A percentile compares a stretch with the other conserved stretches of the same genome.
Evolutionary conservation across 2,888 invertebrate species (phyloP).

Genomic region (Hirtodrosophila histrioides): DNA sequence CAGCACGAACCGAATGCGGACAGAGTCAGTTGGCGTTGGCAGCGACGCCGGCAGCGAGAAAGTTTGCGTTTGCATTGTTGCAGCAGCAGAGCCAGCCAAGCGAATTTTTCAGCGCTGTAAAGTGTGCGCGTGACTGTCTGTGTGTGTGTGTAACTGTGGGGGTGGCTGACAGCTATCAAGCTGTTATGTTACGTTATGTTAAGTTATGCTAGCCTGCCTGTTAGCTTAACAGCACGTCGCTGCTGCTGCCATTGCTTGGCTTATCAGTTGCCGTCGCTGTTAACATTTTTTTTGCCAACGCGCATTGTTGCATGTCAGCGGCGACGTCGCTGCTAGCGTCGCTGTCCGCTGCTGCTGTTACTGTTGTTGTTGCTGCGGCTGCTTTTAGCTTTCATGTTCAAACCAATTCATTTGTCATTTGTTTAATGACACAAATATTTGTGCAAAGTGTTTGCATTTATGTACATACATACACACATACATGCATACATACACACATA

Average conservation of each 20-base stretch:
- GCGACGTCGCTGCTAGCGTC: constrained; percentile 28
- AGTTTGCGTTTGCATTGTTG: constrained; percentile 79
- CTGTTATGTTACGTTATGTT: constrained; percentile 32
- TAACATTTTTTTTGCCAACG: constrained; percentile 31
- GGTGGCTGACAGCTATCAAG: constrained; percentile 46
- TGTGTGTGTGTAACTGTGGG: constrained; percentile 31
- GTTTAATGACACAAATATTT: constrained; percentile 81
- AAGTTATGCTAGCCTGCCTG: constrained; percentile 28
- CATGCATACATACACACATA: constrained; percentile 9
- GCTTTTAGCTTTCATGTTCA: constrained; percentile 66
- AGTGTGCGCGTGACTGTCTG: constrained; percentile 22
- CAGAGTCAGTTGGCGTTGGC: constrained; percentile 42
- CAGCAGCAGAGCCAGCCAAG: constrained; percentile 58
- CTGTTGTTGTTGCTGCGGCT: constrained; percentile 19
- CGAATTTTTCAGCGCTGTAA: constrained; percentile 61
- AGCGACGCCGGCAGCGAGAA: constrained; percentile 71
- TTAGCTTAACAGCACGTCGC: constrained; percentile 40
- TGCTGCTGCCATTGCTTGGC: constrained; percentile 18
- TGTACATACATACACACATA: constrained; percentile 20
- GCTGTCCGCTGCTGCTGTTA: constrained; percentile 17
- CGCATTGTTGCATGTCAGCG: constrained; percentile 59
- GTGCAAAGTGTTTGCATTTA: constrained; percentile 73
- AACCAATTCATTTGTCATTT: constrained; percentile 81
- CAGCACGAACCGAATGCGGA: constrained; percentile 68
- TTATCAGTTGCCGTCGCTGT: constrained; percentile 49